Conservation (phyloP, 2,113 vertebrate genomes). For the Bambusicola thoracicus region DNA sequence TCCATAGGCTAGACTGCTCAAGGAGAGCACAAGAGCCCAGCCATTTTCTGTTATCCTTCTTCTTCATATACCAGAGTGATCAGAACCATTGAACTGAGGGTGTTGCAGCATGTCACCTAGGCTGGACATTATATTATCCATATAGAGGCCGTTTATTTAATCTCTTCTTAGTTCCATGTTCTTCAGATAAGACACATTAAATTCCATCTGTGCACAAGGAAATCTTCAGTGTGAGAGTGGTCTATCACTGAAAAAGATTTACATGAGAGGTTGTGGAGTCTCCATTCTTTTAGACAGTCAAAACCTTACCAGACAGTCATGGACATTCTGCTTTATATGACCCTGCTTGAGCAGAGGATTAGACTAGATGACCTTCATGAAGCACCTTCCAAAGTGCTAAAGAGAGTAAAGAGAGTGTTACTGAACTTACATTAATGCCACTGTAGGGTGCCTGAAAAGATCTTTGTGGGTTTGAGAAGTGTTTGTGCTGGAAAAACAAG, state of each 20-base stretch:
- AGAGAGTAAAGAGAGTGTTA: not conserved
- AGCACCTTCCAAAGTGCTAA: not conserved
- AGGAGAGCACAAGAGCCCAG: not conserved
- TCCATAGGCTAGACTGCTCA: not conserved
- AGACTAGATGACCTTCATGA: not conserved
- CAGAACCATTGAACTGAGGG: not conserved
- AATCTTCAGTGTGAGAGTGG: not conserved
- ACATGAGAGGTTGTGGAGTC: not conserved
- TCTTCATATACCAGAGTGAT: not conserved
- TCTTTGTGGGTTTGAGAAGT: not conserved
- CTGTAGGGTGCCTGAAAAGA: not conserved
- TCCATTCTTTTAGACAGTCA: not conserved
- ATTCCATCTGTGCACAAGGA: not conserved
- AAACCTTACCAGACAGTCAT: not conserved
- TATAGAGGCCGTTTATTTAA: not conserved
- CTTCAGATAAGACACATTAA: not conserved
- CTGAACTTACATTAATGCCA: not conserved
- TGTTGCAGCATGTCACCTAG: not conserved
- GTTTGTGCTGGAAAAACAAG: fast-evolving
- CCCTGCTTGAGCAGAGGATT: not conserved
- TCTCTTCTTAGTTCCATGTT: not conserved
- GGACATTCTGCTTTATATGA: not conserved
- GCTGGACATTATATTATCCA: not conserved
- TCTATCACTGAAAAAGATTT: not conserved
- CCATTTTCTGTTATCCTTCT: not conserved